Evolutionary conservation across 2,888 invertebrate genomes (phyloP).

Genomic region (Plebejus melissa): DNA sequence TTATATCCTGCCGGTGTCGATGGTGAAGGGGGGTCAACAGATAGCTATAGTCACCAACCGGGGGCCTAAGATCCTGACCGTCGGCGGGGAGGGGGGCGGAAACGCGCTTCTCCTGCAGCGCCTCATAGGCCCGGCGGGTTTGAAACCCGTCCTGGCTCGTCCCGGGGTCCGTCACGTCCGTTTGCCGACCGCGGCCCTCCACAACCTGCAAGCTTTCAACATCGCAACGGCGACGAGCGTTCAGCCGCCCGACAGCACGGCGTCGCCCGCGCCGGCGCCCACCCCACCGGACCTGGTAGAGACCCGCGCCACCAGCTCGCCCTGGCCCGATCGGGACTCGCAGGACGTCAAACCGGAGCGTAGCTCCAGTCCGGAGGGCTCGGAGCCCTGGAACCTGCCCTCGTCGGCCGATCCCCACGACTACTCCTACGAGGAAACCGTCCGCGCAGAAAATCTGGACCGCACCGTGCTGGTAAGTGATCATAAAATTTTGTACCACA

Average conservation of each 20-base stretch:
- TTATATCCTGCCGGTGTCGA: conserved; percentile 84
- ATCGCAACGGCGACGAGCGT: conserved; percentile 52
- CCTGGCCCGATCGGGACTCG: conserved; percentile 60
- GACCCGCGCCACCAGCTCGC: conserved; percentile 57
- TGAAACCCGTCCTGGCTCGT: conserved; percentile 74
- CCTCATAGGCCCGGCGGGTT: conserved; percentile 81
- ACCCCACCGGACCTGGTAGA: conserved; percentile 65
- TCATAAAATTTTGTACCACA: background rate
- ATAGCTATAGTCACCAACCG: conserved; percentile 86
- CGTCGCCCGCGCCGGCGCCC: conserved; percentile 53
- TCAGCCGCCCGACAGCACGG: conserved; percentile 60
- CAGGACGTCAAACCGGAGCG: conserved; percentile 58
- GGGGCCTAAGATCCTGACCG: conserved; percentile 77
- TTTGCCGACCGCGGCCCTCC: conserved; percentile 65
- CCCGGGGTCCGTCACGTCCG: conserved; percentile 78
- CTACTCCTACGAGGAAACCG: conserved; percentile 68
- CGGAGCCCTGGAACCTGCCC: conserved; percentile 65
- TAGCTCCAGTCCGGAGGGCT: conserved; percentile 61
- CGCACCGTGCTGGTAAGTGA: conserved; percentile 70
- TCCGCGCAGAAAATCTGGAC: conserved; percentile 63
- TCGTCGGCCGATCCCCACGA: conserved; percentile 58
- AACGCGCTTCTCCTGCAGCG: conserved; percentile 83
- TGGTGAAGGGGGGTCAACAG: conserved; percentile 85
- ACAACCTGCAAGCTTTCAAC: conserved; percentile 67
- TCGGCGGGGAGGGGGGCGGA: conserved; percentile 68